These are phyloP conservation scores for Syrmaticus mikado DNA, from an alignment of 2,113 vertebrate genomes.

Conservation along the genomic window DNA sequence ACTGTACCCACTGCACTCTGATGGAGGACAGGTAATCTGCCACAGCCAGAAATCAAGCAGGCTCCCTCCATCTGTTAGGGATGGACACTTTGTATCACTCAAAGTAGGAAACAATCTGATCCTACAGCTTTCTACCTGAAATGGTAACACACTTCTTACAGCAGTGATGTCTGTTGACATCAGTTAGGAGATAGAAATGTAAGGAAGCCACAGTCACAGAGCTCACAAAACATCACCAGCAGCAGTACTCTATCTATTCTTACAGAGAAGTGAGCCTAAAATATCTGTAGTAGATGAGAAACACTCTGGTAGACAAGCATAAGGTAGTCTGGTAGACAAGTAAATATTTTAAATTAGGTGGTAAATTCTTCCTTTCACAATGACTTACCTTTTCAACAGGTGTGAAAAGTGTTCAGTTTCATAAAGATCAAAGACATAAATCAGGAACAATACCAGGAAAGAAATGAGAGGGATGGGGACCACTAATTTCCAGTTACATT, in stretches of 20 bases:
- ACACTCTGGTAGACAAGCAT: not conserved
- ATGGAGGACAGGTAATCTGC: not conserved
- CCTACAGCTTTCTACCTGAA: slow-evolving; percentile 18
- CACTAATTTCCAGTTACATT: slow-evolving; percentile 35
- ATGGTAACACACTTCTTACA: not conserved
- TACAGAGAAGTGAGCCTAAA: not conserved
- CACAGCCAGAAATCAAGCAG: slow-evolving; percentile 23
- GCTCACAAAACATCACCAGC: not conserved
- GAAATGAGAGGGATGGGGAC: not conserved
- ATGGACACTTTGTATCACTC: not conserved
- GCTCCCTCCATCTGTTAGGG: not conserved
- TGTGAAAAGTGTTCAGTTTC: not conserved
- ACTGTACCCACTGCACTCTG: not conserved
- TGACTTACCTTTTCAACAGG: not conserved
- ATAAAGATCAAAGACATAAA: not conserved
- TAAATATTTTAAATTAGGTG: not conserved
- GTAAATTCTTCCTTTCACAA: not conserved
- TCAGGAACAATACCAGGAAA: not conserved
- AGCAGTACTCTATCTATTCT: not conserved
- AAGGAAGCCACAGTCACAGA: not conserved
- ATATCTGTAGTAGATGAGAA: not conserved
- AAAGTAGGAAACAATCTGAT: slow-evolving; percentile 13
- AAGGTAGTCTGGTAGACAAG: not conserved
- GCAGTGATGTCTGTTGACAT: not conserved
- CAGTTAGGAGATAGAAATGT: not conserved